Percentiles rank a stretch among this genome's conserved stretches.
Evolutionary conservation across 2,888 invertebrate genomes (phyloP).

Genomic region (Koerneria pararmatus): DNA sequence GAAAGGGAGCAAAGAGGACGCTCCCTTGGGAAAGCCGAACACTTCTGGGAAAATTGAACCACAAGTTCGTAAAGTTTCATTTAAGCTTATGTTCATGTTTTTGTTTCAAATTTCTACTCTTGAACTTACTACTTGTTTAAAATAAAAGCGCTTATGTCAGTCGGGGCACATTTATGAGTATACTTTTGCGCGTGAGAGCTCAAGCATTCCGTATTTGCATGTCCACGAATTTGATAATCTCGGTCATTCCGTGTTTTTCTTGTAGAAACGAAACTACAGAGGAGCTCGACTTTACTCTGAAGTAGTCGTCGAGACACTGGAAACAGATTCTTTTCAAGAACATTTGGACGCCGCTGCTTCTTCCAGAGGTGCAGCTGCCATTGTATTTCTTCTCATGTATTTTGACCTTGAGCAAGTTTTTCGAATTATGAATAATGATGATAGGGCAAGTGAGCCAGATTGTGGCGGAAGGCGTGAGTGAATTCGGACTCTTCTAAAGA

Average conservation of each 20-base stretch:
- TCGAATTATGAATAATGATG: too few relatives aligned
- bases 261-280: constrained; percentile 18
- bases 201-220: not conserved
- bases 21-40: constrained; percentile 19
- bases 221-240: not conserved
- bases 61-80: not conserved
- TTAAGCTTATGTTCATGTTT: not conserved
- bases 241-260: not conserved
- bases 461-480: too few relatives aligned
- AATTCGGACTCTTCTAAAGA: too few relatives aligned
- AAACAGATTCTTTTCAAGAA: constrained; percentile 23
- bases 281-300: constrained; percentile 51
- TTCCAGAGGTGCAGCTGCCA: too few relatives aligned
- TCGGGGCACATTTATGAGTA: not conserved
- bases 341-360: too few relatives aligned
- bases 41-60: not conserved
- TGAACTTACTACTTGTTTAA: not conserved
- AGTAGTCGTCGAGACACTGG: constrained; percentile 46
- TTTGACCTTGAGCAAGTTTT: too few relatives aligned
- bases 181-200: not conserved
- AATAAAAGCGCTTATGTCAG: not conserved
- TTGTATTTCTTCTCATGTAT: too few relatives aligned
- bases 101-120: not conserved
- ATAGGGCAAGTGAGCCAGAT: too few relatives aligned
- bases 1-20: constrained; percentile 22